Conservation (phyloP, 2,888 invertebrate genomes). For the Rhagonycha fulva region DNA sequence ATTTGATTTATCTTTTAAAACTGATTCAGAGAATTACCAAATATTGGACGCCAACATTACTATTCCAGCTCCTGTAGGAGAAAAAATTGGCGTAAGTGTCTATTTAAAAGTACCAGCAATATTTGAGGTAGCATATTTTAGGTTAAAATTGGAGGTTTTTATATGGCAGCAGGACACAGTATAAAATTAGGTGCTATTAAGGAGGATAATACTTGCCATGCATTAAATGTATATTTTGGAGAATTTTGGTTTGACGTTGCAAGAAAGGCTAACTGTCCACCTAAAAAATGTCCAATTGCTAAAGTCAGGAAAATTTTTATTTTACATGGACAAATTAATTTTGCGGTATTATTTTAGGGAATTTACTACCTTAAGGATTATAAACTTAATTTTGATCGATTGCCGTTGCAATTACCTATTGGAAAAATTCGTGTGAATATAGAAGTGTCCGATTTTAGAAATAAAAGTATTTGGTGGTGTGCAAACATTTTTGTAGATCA, state of each 20-base stretch:
- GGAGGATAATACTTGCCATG: background rate
- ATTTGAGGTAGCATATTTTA: background rate
- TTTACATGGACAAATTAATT: background rate
- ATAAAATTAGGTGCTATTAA: background rate
- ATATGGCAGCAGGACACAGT: background rate
- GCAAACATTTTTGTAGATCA: background rate
- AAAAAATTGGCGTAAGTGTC: background rate
- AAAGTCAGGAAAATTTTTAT: background rate
- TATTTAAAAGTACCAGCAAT: background rate
- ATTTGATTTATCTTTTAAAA: background rate
- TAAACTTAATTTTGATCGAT: constrained; percentile 10
- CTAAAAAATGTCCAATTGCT: constrained; percentile 12
- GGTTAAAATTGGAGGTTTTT: background rate
- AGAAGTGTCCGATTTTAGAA: background rate
- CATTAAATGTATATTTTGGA: constrained; percentile 9
- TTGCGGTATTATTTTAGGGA: constrained; percentile 14
- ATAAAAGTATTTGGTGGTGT: background rate
- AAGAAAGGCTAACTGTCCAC: constrained; percentile 1
- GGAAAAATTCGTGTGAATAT: background rate
- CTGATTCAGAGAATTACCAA: background rate
- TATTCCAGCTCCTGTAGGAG: background rate
- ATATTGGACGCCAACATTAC: background rate
- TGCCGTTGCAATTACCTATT: background rate
- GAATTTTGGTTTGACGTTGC: constrained; percentile 9
- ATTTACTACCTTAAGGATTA: constrained; percentile 21